phyloP scores from a whole-genome alignment of 2,113 vertebrate species.

The Apistogramma diplotaenia region DNA sequence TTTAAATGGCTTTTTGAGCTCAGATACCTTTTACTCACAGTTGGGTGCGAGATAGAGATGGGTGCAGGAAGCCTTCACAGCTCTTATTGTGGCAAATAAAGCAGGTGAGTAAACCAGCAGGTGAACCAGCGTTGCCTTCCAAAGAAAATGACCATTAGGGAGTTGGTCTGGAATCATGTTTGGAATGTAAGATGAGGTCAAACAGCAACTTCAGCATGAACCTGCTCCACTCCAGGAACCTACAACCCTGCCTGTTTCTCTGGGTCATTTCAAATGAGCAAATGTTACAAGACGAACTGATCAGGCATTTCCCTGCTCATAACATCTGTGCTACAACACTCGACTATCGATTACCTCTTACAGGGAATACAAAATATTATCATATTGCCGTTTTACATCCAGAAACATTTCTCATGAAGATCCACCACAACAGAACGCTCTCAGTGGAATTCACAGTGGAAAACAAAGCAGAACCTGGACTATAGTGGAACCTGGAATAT shows the following conservation, averaged over 20 bases:
- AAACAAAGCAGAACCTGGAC: no score
- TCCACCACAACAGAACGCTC: neutral
- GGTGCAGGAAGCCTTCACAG: neutral
- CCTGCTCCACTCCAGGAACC: neutral
- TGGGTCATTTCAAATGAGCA: neutral
- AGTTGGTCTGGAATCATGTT: neutral
- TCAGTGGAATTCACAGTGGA: neutral
- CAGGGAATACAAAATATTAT: neutral
- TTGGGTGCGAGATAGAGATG: neutral
- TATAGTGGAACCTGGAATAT: no score
- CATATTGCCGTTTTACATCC: neutral
- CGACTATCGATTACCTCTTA: neutral
- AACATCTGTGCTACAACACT: neutral
- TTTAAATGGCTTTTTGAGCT: constrained; percentile 48
- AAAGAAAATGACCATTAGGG: constrained; percentile 37
- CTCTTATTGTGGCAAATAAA: constrained; percentile 33
- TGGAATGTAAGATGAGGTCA: constrained; percentile 20
- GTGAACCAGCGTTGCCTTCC: constrained; percentile 33
- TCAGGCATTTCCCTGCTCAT: neutral
- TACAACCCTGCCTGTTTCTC: neutral
- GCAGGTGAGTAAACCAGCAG: constrained; percentile 45
- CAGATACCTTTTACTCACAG: constrained; percentile 21
- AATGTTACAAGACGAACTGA: neutral
- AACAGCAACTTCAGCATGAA: neutral
- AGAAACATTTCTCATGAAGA: neutral